phyloP scores from a whole-genome alignment of 2,113 vertebrate species.

The Malurus elegans region DNA sequence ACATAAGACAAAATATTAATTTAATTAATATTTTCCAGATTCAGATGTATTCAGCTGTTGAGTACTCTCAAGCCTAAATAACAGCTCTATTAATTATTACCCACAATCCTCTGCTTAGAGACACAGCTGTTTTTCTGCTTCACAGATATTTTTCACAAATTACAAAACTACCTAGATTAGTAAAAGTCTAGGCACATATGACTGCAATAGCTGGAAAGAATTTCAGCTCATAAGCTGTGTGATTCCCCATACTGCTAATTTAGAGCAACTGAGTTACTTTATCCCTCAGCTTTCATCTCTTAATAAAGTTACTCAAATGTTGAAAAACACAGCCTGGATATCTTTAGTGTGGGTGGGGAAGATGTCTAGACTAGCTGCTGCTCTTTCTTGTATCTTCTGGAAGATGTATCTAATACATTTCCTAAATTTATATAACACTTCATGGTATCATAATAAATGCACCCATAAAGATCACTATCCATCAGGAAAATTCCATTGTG shows the following conservation, averaged over 20 bases:
- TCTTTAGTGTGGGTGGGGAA: background rate
- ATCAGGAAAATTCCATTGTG: background rate
- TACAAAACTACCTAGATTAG: slow-evolving; percentile 11
- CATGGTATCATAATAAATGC: background rate
- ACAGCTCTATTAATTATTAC: slow-evolving; percentile 47
- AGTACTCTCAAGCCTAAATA: slow-evolving; percentile 25
- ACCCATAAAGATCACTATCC: background rate
- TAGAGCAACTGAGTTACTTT: background rate
- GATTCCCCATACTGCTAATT: background rate
- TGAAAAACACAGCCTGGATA: background rate
- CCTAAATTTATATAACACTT: background rate
- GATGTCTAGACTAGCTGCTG: background rate
- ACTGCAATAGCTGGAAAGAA: background rate
- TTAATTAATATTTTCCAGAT: slow-evolving; percentile 14
- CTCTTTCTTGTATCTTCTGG: background rate
- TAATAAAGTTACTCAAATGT: background rate
- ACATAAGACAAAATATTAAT: slow-evolving; percentile 22
- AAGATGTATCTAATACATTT: background rate
- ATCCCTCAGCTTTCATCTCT: background rate
- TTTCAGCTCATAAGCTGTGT: background rate
- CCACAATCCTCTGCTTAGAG: background rate
- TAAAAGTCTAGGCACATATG: background rate
- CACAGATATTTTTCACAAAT: background rate
- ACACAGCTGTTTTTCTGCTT: slow-evolving; percentile 1
- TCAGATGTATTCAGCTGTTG: slow-evolving; percentile 8